phyloP scores from a whole-genome alignment of 2,113 vertebrate species.

The Irena cyanogastra region DNA sequence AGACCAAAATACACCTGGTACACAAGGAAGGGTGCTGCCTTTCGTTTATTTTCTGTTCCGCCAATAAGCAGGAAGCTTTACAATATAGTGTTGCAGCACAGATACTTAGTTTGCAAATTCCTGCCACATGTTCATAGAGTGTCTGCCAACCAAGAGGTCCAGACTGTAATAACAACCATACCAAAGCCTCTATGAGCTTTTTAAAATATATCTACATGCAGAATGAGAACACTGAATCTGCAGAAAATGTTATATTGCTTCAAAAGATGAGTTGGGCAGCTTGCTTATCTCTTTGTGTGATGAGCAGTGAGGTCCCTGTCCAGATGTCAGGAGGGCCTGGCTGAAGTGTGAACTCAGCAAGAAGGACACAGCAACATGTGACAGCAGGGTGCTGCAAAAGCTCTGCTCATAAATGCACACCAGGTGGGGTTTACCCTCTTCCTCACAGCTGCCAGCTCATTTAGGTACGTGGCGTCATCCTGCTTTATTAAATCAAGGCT shows the following conservation, averaged over 20 bases:
- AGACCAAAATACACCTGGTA: not conserved
- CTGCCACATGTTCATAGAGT: not conserved
- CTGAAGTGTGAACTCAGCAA: not conserved
- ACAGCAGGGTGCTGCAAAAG: not conserved
- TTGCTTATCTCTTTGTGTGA: not conserved
- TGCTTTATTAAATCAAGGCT: not conserved
- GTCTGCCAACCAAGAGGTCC: not conserved
- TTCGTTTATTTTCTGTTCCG: not conserved
- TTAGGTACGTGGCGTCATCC: not conserved
- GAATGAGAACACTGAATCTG: not conserved
- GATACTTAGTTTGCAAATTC: not conserved
- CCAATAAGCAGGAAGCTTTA: not conserved
- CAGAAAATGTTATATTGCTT: not conserved
- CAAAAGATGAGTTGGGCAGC: not conserved
- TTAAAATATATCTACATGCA: not conserved
- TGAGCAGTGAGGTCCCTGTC: not conserved
- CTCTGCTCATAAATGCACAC: not conserved
- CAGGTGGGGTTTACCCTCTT: not conserved
- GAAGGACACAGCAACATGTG: not conserved
- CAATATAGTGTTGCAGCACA: not conserved
- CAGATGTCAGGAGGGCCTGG: not conserved
- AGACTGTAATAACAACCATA: not conserved
- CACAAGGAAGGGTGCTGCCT: not conserved
- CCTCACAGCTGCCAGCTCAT: not conserved
- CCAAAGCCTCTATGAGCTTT: not conserved